Conservation (phyloP, 2,888 invertebrate genomes). For the Itoplectis maculator region DNA sequence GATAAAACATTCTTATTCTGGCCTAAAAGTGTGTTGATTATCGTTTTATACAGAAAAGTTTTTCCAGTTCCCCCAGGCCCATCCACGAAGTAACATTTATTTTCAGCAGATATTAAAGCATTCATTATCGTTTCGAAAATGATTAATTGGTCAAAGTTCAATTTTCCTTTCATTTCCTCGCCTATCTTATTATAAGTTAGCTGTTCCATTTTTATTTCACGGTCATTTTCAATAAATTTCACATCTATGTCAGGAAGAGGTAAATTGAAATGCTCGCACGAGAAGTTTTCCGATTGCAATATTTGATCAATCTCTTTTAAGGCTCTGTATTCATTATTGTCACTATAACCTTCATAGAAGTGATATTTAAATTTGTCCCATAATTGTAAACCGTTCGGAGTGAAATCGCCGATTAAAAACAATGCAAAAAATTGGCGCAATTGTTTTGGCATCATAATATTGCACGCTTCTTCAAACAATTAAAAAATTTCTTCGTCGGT, state of each 20-base stretch:
- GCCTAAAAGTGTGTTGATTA: background rate
- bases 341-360: background rate
- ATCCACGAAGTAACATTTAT: too few relatives aligned
- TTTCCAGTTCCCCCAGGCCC: too few relatives aligned
- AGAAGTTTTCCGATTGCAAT: slow-evolving; percentile 8
- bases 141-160: background rate
- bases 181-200: background rate
- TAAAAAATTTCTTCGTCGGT: slow-evolving; percentile 38
- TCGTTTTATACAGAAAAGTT: background rate
- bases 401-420: slow-evolving; percentile 21
- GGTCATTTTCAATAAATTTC: background rate
- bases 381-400: background rate
- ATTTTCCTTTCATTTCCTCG: background rate
- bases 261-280: slow-evolving; percentile 4
- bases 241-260: background rate
- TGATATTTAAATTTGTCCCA: background rate
- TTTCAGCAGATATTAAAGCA: background rate
- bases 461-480: slow-evolving; percentile 44
- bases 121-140: background rate
- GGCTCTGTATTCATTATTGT: background rate
- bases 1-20: background rate
- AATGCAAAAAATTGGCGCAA: slow-evolving; percentile 33
- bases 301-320: slow-evolving; percentile 3
- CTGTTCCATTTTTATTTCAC: background rate
- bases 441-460: slow-evolving; percentile 5